Evolutionary conservation across 2,797 vertebrate species (phyloP).

Genomic region (Premnoplex brunnescens): DNA sequence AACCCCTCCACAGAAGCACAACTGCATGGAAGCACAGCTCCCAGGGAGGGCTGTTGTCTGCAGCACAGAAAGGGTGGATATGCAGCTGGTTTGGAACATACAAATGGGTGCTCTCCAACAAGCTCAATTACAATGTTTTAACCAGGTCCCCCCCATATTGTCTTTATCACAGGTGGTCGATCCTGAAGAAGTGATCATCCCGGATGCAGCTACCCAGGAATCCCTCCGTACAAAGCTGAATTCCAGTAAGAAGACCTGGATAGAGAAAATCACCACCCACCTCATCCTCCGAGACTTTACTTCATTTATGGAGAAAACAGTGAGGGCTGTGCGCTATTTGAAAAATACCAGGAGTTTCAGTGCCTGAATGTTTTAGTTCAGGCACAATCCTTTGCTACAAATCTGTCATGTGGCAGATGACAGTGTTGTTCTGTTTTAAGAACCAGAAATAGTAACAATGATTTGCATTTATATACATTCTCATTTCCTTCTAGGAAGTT

Average conservation of each 20-base stretch:
- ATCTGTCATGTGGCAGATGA: conserved; percentile 70
- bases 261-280: conserved; percentile 69
- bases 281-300: conserved; percentile 79
- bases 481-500: conserved; percentile 49
- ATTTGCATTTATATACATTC: conserved; percentile 49
- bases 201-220: conserved; percentile 40
- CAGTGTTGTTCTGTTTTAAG: conserved; percentile 77
- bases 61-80: neutral
- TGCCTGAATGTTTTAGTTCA: conserved; percentile 56
- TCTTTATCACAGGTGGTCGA: conserved; percentile 74
- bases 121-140: neutral
- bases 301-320: conserved; percentile 77
- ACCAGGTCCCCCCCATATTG: neutral
- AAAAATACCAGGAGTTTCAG: conserved; percentile 42
- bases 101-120: neutral
- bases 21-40: neutral
- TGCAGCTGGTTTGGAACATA: neutral
- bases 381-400: conserved; percentile 56
- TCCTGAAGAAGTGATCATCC: neutral
- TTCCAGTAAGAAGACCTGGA: conserved; percentile 65
- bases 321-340: conserved; percentile 68
- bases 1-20: neutral
- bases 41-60: neutral
- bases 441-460: conserved; percentile 65
- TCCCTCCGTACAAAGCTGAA: conserved; percentile 56